phyloP scores from a whole-genome alignment of 2,888 invertebrate genomes.

The Drosophila tripunctata region DNA sequence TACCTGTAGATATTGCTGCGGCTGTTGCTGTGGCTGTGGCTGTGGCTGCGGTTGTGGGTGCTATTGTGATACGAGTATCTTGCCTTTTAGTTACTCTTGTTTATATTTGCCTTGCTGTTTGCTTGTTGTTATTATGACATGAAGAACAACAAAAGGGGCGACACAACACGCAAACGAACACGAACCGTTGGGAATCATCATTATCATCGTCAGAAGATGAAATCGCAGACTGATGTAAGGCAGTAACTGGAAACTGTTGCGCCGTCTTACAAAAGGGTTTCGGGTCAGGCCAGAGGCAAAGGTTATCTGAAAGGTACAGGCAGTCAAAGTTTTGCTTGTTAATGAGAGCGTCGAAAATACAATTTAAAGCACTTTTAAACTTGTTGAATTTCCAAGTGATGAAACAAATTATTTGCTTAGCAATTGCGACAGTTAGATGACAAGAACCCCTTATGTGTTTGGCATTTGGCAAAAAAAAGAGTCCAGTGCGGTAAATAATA shows the following conservation, averaged over 20 bases:
- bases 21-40: conserved; percentile 11
- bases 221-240: conserved; percentile 2
- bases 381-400: conserved; percentile 44
- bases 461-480: conserved; percentile 1
- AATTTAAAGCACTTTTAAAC: conserved; percentile 55
- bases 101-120: conserved; percentile 58
- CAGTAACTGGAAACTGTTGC: conserved; percentile 59
- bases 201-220: conserved; percentile 33
- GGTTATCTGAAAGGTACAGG: conserved; percentile 9
- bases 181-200: conserved; percentile 30
- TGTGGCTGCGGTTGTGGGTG: conserved; percentile 8
- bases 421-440: neutral
- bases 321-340: conserved; percentile 18
- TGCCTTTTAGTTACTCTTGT: conserved; percentile 59
- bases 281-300: conserved; percentile 22
- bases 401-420: conserved; percentile 44
- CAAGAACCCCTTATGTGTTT: neutral
- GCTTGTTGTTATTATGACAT: conserved; percentile 65
- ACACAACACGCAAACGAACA: too few relatives aligned
- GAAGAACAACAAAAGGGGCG: conserved; percentile 25
- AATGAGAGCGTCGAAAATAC: conserved; percentile 25
- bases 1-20: too few relatives aligned
- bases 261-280: conserved; percentile 25
- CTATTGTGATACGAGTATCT: conserved; percentile 10
- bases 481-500: conserved; percentile 21